These are phyloP conservation scores for Aldrovandia affinis DNA, from an alignment of 2,797 vertebrate species.

Conservation along the genomic window DNA sequence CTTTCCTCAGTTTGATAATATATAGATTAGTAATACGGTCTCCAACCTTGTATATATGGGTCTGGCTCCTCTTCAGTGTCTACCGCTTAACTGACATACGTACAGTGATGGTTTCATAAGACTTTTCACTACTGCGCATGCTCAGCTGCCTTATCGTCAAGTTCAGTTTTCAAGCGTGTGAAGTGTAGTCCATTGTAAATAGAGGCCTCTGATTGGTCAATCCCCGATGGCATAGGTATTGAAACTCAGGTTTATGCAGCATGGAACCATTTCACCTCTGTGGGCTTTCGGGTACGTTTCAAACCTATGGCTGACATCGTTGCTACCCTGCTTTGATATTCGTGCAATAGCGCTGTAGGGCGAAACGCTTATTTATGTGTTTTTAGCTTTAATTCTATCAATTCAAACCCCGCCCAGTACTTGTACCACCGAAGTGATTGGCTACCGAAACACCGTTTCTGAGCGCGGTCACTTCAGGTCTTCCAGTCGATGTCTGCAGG, in stretches of 20 bases:
- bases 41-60: neutral
- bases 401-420: neutral
- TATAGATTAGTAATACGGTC: neutral
- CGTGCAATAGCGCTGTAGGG: neutral
- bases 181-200: conserved; percentile 20
- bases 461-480: too few species aligned
- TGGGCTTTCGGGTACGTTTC: neutral
- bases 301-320: neutral
- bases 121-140: conserved; percentile 43
- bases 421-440: neutral
- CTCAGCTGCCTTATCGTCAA: conserved; percentile 7
- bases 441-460: neutral
- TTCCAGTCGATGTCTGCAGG: too few species aligned
- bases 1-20: neutral
- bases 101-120: conserved; percentile 48
- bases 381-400: neutral
- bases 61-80: neutral
- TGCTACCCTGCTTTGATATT: neutral
- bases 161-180: neutral
- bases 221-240: neutral
- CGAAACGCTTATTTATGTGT: neutral
- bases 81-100: neutral
- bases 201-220: conserved; percentile 32
- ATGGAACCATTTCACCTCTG: neutral
- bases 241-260: conserved; percentile 20